Base-by-base conservation (phyloP, 2,888 invertebrate species). In the Drosophila greeni region DNA sequence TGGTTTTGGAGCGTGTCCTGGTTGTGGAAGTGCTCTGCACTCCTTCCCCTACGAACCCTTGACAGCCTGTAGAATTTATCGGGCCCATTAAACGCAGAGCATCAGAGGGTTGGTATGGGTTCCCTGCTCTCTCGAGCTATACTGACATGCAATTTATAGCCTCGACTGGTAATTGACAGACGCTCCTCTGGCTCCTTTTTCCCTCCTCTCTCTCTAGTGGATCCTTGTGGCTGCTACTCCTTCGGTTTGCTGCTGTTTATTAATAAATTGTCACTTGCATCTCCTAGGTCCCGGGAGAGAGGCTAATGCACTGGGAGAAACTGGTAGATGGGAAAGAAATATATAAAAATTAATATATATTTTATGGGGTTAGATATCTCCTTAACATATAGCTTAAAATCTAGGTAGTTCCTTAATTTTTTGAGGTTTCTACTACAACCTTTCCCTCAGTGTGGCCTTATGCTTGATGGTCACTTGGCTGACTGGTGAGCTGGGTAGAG, bases 261-360 rank as follows among this genome's bases (percentile, higher is more conserved):
- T 80, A 80, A 83, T 81, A 80, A 80, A 80, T 83, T 80, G 84
- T 83, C 80, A 83, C 82, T 82, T 83, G 80, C 80, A 79, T 76
- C 39, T 45, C 24, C 72, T 55, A 72, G 53, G 61, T 40, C 31
- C 58, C 37, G 48, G 40, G 40, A 37, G n/a, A 37, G n/a, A 20
- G 18, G 51, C 29, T 14, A n/a, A n/a, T n/a, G 45, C 18, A 45
- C 45, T 20, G 4, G 3, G 0, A 8, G 16, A 12, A 18, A 20
- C 6, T n/a, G n/a, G n/a, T n/a, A n/a, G n/a, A n/a, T n/a, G n/a
- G n/a, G n/a, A n/a, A n/a, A n/a, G n/a, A n/a, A n/a, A n/a, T n/a
- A n/a, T n/a, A n/a, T n/a, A n/a, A n/a, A n/a, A n/a, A n/a, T n/a
- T n/a, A n/a, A n/a, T n/a, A n/a, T n/a, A n/a, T n/a, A n/a, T n/a